Percentiles rank a stretch among this genome's conserved stretches.
Conservation (phyloP, 2,888 invertebrate species). For the Eupithecia pulchellata region DNA sequence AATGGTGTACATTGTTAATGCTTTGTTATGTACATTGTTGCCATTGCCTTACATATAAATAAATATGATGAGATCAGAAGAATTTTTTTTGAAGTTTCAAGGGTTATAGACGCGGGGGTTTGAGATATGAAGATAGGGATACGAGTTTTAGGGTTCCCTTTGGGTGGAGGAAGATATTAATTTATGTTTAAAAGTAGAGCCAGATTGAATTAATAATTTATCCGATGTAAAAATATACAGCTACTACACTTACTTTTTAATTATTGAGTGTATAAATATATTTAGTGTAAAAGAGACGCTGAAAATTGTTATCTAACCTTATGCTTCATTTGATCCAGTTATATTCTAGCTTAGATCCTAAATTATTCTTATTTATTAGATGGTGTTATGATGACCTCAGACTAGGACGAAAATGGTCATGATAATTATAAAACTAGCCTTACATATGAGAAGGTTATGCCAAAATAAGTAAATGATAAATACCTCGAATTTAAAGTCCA, state of each 20-base stretch:
- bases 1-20: too few relatives aligned
- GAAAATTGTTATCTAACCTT: slow-evolving; percentile 78
- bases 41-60: too few relatives aligned
- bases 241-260: slow-evolving; percentile 61
- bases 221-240: not conserved
- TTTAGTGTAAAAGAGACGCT: slow-evolving; percentile 81
- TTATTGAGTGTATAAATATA: slow-evolving; percentile 77
- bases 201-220: too few relatives aligned
- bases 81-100: too few relatives aligned
- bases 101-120: too few relatives aligned
- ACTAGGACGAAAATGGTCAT: slow-evolving; percentile 38
- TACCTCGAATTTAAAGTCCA: slow-evolving; percentile 34
- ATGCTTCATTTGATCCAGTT: slow-evolving; percentile 66
- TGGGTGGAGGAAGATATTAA: too few relatives aligned
- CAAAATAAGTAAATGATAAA: slow-evolving; percentile 39
- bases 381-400: slow-evolving; percentile 43
- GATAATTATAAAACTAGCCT: slow-evolving; percentile 44
- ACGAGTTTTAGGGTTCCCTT: too few relatives aligned
- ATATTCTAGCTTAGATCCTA: slow-evolving; percentile 19
- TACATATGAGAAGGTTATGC: slow-evolving; percentile 32
- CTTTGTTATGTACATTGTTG: too few relatives aligned
- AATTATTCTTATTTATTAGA: slow-evolving; percentile 35
- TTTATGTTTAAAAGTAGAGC: too few relatives aligned
- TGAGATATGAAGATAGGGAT: too few relatives aligned
- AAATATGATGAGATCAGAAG: too few relatives aligned